phyloP scores from a whole-genome alignment of 1,140 invertebrate genomes.

The Thrips palmi region DNA sequence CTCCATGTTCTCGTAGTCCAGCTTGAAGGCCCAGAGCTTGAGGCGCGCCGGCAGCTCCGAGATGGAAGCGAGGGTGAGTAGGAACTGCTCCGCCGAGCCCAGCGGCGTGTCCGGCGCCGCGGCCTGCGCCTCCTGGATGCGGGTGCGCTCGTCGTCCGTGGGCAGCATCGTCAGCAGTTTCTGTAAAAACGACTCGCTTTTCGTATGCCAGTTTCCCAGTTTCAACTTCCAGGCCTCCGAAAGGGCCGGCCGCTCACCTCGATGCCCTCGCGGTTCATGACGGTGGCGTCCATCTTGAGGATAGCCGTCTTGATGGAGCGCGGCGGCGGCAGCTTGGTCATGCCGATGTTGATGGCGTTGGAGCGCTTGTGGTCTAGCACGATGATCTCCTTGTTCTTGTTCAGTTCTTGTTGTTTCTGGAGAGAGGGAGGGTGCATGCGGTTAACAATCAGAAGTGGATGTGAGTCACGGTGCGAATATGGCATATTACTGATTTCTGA shows the following conservation, averaged over 20 bases:
- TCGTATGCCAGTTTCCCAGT: neutral
- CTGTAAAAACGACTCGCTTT: slow-evolving; percentile 24
- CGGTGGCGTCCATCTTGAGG: slow-evolving; percentile 96
- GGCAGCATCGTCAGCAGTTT: slow-evolving; percentile 97
- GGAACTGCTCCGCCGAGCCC: slow-evolving; percentile 94
- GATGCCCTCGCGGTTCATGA: slow-evolving; percentile 95
- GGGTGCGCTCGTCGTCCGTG: slow-evolving; percentile 86
- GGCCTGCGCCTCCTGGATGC: slow-evolving; percentile 90
- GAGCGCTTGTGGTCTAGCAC: slow-evolving; percentile 95
- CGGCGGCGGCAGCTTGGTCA: slow-evolving; percentile 94
- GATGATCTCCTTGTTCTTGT: slow-evolving; percentile 88
- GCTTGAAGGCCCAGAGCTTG: slow-evolving; percentile 94
- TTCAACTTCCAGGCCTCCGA: neutral
- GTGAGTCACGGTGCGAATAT: no score
- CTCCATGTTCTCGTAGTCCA: slow-evolving; percentile 94
- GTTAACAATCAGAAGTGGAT: no score
- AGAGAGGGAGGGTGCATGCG: no score
- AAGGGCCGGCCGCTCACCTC: slow-evolving; percentile 40
- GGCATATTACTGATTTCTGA: no score
- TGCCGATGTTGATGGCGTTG: slow-evolving; percentile 99
- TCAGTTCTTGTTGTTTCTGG: slow-evolving; percentile 82
- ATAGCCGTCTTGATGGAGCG: slow-evolving; percentile 96
- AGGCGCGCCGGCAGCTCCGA: slow-evolving; percentile 86
- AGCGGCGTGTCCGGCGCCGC: slow-evolving; percentile 88
- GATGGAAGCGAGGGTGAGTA: slow-evolving; percentile 87